Percentiles rank a stretch among this genome's conserved stretches.
Evolutionary conservation across 2,113 vertebrate species (phyloP).

Genomic region (Scomber japonicus): DNA sequence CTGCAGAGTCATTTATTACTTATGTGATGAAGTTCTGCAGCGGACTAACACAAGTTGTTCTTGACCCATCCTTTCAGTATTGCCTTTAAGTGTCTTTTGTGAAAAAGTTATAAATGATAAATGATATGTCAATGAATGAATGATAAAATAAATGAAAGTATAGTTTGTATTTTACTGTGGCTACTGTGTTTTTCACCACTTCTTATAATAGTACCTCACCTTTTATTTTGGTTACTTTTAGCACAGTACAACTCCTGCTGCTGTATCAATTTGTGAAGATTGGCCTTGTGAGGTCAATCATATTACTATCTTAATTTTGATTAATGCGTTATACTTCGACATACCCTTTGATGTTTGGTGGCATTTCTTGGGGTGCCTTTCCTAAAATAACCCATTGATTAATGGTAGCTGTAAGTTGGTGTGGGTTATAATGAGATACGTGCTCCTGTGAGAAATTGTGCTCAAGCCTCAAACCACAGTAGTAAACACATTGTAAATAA

Average conservation of each 20-base stretch:
- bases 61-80: not conserved
- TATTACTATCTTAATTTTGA: not conserved
- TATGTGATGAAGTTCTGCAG: not conserved
- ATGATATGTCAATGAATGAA: too few relatives aligned
- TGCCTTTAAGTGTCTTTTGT: not conserved
- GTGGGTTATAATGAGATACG: slow-evolving; percentile 7
- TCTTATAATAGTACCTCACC: not conserved
- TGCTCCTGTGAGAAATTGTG: slow-evolving; percentile 7
- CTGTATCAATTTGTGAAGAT: too few relatives aligned
- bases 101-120: not conserved
- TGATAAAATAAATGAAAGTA: too few relatives aligned
- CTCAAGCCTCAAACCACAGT: not conserved
- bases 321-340: not conserved
- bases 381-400: not conserved
- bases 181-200: not conserved
- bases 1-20: not conserved
- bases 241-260: not conserved
- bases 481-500: slow-evolving; percentile 8
- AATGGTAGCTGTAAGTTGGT: not conserved
- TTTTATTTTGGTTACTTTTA: not conserved
- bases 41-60: not conserved
- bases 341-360: not conserved
- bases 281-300: not conserved
- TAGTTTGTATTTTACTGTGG: too few relatives aligned
- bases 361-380: not conserved